phyloP scores from a whole-genome alignment of 2,888 invertebrate species.

The Ecliptopera silaceata region DNA sequence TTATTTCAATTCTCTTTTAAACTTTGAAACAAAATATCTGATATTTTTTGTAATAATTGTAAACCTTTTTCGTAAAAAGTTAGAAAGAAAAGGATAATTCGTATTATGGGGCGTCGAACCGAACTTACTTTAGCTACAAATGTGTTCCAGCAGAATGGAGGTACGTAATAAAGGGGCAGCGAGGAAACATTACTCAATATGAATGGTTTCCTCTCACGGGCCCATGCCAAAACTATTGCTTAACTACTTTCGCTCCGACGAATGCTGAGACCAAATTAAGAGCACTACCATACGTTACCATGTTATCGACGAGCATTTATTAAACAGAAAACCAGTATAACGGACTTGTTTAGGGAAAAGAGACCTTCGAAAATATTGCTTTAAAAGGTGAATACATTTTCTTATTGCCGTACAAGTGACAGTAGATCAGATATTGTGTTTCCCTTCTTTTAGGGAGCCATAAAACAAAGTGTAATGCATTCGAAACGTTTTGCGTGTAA shows the following conservation, averaged over 20 bases:
- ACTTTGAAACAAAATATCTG: constrained; percentile 6
- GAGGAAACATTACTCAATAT: constrained; percentile 73
- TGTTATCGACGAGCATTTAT: constrained; percentile 33
- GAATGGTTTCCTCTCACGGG: constrained; percentile 67
- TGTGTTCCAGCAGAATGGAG: constrained; percentile 56
- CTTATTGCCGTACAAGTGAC: constrained; percentile 28
- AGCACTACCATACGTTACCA: constrained; percentile 41
- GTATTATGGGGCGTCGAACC: constrained; percentile 50
- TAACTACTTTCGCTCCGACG: constrained; percentile 56
- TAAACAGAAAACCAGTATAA: constrained; percentile 13
- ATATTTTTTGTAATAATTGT: constrained; percentile 11
- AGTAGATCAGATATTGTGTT: constrained; percentile 31
- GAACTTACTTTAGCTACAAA: constrained; percentile 56
- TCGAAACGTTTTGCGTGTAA: constrained; percentile 50
- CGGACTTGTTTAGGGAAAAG: constrained; percentile 19
- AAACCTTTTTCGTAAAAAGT: constrained; percentile 26
- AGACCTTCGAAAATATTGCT: constrained; percentile 13
- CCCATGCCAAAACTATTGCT: constrained; percentile 64
- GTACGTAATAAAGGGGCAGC: constrained; percentile 60
- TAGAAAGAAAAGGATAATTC: constrained; percentile 44
- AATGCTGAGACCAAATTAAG: constrained; percentile 54
- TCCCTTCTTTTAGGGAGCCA: constrained; percentile 30
- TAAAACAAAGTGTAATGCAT: constrained; percentile 46
- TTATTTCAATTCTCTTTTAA: constrained; percentile 31
- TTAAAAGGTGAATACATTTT: constrained; percentile 24